Percentiles rank a stretch among this genome's conserved stretches.
Conservation (phyloP, 2,797 vertebrate genomes). For the Knipowitschia caucasica region DNA sequence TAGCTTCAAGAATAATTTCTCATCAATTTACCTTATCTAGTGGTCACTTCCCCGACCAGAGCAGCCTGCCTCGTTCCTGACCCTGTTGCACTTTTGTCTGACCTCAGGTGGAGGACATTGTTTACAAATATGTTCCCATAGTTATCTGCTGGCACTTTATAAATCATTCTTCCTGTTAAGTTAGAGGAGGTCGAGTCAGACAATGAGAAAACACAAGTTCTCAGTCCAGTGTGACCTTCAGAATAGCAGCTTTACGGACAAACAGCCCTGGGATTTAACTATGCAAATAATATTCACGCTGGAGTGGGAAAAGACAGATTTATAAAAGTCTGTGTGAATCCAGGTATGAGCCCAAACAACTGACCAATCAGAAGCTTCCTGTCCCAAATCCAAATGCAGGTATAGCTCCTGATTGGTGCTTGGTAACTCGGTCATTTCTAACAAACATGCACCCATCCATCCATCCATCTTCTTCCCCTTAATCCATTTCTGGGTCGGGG, state of each 20-base stretch:
- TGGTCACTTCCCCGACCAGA: too few species aligned
- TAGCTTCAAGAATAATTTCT: too few species aligned
- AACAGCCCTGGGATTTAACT: not conserved
- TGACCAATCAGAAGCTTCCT: too few species aligned
- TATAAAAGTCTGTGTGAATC: not conserved
- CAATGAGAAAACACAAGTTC: conserved; percentile 41
- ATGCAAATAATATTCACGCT: not conserved
- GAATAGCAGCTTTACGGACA: not conserved
- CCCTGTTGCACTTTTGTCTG: not conserved
- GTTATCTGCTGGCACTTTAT: conserved; percentile 34
- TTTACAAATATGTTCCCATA: conserved; percentile 32
- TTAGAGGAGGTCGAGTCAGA: not conserved
- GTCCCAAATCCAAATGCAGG: too few species aligned
- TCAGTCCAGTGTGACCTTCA: conserved; percentile 1
- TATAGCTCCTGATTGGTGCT: too few species aligned
- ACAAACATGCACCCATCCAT: too few species aligned
- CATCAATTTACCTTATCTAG: too few species aligned
- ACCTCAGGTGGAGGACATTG: conserved; percentile 14
- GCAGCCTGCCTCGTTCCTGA: not conserved
- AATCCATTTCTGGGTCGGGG: too few species aligned
- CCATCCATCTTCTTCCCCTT: too few species aligned
- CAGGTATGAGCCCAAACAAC: too few species aligned
- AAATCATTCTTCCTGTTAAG: conserved; percentile 44
- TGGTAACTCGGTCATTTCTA: too few species aligned
- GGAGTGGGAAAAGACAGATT: not conserved